Percentiles rank a stretch among this genome's conserved stretches.
Evolutionary conservation across 2,113 vertebrate genomes (phyloP).

Genomic region (Pedionomus torquatus): DNA sequence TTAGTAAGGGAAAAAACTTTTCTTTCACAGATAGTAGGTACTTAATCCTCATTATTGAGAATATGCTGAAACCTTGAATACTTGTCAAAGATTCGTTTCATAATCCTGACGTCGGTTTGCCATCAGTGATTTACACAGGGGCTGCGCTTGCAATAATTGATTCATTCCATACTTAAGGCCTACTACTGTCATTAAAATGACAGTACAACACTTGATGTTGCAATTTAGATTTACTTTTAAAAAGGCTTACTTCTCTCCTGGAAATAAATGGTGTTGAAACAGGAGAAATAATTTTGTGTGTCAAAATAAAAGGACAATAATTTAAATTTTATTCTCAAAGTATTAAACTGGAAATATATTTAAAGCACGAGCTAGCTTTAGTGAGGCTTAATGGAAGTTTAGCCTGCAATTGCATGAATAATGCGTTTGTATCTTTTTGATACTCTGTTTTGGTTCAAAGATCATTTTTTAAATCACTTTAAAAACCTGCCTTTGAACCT

Average conservation of each 20-base stretch:
- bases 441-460: not conserved
- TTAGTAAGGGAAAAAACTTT: slow-evolving; percentile 76
- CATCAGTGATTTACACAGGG: slow-evolving; percentile 65
- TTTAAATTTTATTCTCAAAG: slow-evolving; percentile 38
- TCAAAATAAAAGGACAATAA: slow-evolving; percentile 50
- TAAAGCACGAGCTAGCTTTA: not conserved
- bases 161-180: slow-evolving; percentile 74
- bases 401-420: not conserved
- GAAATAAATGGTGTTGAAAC: slow-evolving; percentile 23
- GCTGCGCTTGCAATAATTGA: slow-evolving; percentile 75
- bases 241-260: not conserved
- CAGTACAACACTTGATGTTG: slow-evolving; percentile 59
- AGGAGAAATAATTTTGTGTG: slow-evolving; percentile 22
- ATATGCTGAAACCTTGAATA: slow-evolving; percentile 73
- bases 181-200: slow-evolving; percentile 73
- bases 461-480: not conserved
- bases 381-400: not conserved
- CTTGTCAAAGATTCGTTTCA: slow-evolving; percentile 75
- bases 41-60: slow-evolving; percentile 77
- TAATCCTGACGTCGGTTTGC: slow-evolving; percentile 73
- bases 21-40: slow-evolving; percentile 66
- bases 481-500: not conserved
- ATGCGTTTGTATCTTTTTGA: not conserved
- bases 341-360: not conserved
- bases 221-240: slow-evolving; percentile 60